Evolutionary conservation across 2,113 vertebrate genomes (phyloP).

Genomic region (Sminthopsis crassicaudata): DNA sequence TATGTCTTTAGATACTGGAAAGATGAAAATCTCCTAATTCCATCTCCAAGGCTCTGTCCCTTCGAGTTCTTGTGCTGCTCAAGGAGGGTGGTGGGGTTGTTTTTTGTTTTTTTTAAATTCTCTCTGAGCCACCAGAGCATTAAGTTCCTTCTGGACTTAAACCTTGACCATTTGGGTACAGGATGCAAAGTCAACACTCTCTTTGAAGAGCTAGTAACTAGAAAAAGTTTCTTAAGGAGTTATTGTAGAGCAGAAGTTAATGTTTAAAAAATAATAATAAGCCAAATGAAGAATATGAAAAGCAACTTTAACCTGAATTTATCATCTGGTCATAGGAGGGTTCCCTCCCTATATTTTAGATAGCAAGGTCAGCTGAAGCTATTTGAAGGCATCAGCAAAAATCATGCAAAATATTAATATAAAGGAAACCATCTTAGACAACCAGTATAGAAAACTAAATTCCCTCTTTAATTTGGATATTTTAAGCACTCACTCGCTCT

Average conservation of each 20-base stretch:
- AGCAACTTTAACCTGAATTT: neutral
- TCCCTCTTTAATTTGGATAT: conserved; percentile 25
- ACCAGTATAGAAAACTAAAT: neutral
- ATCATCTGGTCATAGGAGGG: neutral
- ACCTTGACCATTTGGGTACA: neutral
- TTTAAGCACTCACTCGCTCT: neutral
- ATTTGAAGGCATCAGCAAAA: neutral
- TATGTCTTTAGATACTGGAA: neutral
- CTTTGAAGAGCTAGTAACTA: neutral
- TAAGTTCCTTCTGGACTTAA: neutral
- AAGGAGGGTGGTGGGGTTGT: neutral
- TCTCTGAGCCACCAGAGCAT: neutral
- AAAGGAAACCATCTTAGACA: neutral
- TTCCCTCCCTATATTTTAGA: neutral
- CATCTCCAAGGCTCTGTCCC: neutral
- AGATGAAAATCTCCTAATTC: neutral
- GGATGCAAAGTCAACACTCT: neutral
- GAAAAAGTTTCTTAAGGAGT: neutral
- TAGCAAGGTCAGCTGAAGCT: neutral
- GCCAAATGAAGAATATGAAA: neutral
- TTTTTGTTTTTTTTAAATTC: neutral
- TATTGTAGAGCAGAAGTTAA: neutral
- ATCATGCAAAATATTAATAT: neutral
- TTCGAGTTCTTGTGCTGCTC: neutral
- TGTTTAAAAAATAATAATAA: neutral